These are phyloP conservation scores for Oscheius sp. DNA, from an alignment of 2,888 invertebrate genomes.

Conservation along the genomic window DNA sequence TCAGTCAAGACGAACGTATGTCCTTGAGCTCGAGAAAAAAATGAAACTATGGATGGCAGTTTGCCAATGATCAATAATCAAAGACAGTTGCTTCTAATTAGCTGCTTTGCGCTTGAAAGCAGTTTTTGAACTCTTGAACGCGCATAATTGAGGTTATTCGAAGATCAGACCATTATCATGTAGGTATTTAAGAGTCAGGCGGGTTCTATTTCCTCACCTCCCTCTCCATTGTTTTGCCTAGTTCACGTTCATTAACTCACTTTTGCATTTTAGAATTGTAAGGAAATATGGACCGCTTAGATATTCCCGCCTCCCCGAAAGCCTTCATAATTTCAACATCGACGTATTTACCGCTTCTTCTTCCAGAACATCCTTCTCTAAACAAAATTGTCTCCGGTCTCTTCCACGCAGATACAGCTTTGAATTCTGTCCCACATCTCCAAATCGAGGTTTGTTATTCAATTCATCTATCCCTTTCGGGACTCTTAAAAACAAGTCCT, in stretches of 20 bases:
- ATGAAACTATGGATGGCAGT: not conserved
- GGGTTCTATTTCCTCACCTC: not conserved
- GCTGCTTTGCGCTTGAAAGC: not conserved
- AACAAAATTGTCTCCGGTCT: conserved; percentile 48
- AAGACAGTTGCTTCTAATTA: not conserved
- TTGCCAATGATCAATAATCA: conserved; percentile 7
- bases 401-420: conserved; percentile 45
- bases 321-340: not conserved
- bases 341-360: not conserved
- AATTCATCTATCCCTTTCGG: not conserved
- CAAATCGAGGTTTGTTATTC: conserved; percentile 40
- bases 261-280: conserved; percentile 6
- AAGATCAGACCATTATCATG: not conserved
- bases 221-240: not conserved
- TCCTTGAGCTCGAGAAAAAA: not conserved
- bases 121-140: not conserved
- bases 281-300: not conserved
- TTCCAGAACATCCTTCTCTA: conserved; percentile 51
- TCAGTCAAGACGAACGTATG: conserved; percentile 52
- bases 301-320: conserved; percentile 4
- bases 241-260: not conserved
- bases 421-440: conserved; percentile 34
- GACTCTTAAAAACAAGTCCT: too few relatives aligned
- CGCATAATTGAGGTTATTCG: not conserved
- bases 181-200: conserved; percentile 2